A percentile compares a stretch with the other conserved stretches of the same genome.
Evolutionary conservation across 2,888 invertebrate species (phyloP).

Genomic region (Liposcelis brunnea): DNA sequence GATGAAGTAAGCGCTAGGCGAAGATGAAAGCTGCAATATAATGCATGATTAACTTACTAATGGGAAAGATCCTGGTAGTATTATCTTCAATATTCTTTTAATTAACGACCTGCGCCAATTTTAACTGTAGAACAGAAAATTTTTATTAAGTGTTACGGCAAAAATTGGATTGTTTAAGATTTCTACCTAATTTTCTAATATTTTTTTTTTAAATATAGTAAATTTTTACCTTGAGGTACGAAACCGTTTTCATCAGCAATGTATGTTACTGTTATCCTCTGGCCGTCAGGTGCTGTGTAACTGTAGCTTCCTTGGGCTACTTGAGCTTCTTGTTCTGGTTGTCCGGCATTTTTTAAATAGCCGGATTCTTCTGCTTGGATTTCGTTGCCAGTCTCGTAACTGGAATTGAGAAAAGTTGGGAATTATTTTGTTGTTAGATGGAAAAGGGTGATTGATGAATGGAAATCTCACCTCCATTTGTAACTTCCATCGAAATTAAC

Average conservation of each 20-base stretch:
- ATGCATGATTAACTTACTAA: too few relatives aligned
- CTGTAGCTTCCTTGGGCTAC: constrained; percentile 32
- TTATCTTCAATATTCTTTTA: too few relatives aligned
- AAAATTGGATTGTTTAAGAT: too few relatives aligned
- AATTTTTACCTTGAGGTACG: constrained; percentile 25
- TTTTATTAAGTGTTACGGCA: too few relatives aligned
- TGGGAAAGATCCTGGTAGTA: too few relatives aligned
- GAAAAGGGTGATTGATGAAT: neutral
- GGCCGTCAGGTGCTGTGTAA: constrained; percentile 32
- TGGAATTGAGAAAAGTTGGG: constrained; percentile 18
- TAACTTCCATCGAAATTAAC: constrained; percentile 45
- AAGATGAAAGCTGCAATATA: too few relatives aligned
- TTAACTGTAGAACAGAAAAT: too few relatives aligned
- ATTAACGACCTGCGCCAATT: too few relatives aligned
- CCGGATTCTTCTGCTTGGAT: constrained; percentile 29
- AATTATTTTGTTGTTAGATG: neutral
- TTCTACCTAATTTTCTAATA: too few relatives aligned
- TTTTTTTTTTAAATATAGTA: too few relatives aligned
- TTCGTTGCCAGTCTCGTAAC: constrained; percentile 30
- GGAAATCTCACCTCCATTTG: constrained; percentile 30
- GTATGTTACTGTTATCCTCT: constrained; percentile 30
- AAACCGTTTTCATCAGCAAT: constrained; percentile 38
- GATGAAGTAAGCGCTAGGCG: too few relatives aligned
- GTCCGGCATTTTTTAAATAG: constrained; percentile 37
- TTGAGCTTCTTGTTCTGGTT: constrained; percentile 28